Evolutionary conservation across 2,888 invertebrate species (phyloP), one percentile per base, ranked within the genome.

Genomic region (Schizotus pectinicornis): DNA sequence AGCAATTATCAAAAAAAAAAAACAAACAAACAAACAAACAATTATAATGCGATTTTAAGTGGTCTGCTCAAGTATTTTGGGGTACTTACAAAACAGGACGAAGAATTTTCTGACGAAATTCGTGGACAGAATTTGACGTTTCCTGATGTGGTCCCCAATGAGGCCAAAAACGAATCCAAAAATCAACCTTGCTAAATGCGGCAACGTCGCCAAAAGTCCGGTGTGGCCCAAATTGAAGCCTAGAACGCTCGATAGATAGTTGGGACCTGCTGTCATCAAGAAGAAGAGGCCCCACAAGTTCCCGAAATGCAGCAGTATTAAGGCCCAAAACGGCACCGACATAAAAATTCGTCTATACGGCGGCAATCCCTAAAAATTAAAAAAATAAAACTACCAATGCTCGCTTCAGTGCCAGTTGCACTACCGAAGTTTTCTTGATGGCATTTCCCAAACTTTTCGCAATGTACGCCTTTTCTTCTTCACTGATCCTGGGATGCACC

Each of bases 261-360:
- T 87, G 5, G 91, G 91, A 39, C 90, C 89, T 34, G 88, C 88
- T 0, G 89, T 91, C 79, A 91, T 85, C 45, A 90, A 83, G 73
- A 91, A 89, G 76, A 88, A 90, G 30, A 91, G 75, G 1, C 91
- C 88, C 86, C 91, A 91, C 56, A 90, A 79, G 71, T 89, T 91
- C 35, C 91, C 91, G 68, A 88, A 91, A 68, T 91, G 91, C 14
- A 89, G 80, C 1, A 88, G 67, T 7, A 83, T 67, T 70, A 91
- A 81, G 0, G 88, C 85, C 77, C 88, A 81, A 75, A 91, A 90
- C 9, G 90, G 90, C 42, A 89, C 63, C 0, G 90, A 91, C 1
- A 83, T 75, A 9, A 85, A 61, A 34, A 91, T 86, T 31, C 81
- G 79, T 67, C 79, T 82, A 65, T 89, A 83, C 1, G 91, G 91